Evolutionary conservation across 2,113 vertebrate genomes (phyloP).

Genomic region (Prietella phreatophila): DNA sequence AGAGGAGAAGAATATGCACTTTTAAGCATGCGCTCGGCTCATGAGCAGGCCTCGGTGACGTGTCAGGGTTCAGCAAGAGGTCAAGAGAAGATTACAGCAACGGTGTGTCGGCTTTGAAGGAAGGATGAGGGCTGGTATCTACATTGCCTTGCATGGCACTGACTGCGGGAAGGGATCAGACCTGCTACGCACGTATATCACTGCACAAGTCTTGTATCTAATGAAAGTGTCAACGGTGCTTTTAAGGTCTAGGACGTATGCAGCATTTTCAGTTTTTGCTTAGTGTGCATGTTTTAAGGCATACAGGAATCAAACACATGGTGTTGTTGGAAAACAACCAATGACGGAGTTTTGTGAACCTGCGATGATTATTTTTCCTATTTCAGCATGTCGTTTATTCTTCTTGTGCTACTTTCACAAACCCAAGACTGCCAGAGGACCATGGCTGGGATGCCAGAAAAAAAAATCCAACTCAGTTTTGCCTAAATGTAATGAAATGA

Average conservation of each 20-base stretch:
- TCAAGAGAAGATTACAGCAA: slow-evolving; percentile 54
- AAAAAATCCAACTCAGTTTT: background rate
- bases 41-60: slow-evolving; percentile 67
- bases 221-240: background rate
- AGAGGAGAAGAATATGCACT: slow-evolving; percentile 62
- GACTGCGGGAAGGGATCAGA: slow-evolving; percentile 16
- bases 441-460: background rate
- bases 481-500: background rate
- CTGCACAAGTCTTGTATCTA: background rate
- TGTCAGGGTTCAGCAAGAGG: slow-evolving; percentile 65
- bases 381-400: background rate
- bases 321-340: background rate
- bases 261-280: background rate
- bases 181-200: slow-evolving; percentile 22
- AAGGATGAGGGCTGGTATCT: slow-evolving; percentile 26
- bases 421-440: background rate
- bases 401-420: background rate
- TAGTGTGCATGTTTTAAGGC: background rate
- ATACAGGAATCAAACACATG: background rate
- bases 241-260: background rate
- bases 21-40: slow-evolving; percentile 65
- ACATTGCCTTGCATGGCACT: slow-evolving; percentile 15
- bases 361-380: background rate
- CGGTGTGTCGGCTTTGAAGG: slow-evolving; percentile 24
- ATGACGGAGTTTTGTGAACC: background rate